Conservation (phyloP, 2,113 vertebrate species). For the Tetrax tetrax region DNA sequence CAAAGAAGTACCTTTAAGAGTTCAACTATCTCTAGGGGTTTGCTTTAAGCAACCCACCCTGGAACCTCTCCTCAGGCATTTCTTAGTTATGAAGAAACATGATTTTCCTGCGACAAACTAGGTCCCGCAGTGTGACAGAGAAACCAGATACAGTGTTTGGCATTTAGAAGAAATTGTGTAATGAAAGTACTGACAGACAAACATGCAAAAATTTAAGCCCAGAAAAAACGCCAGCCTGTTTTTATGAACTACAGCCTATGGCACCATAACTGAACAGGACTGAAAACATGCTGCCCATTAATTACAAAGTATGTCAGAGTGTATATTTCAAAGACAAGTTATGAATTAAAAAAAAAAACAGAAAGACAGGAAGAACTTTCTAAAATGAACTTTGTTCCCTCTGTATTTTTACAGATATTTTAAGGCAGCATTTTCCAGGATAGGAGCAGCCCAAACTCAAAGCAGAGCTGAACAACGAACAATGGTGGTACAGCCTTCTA, state of each 20-base stretch:
- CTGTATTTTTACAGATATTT: neutral
- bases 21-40: neutral
- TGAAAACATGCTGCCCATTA: neutral
- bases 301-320: neutral
- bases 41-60: neutral
- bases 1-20: neutral
- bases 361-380: neutral
- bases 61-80: neutral
- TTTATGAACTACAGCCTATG: neutral
- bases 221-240: neutral
- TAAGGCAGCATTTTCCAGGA: neutral
- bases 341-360: neutral
- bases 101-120: neutral
- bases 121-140: neutral
- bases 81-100: neutral
- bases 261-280: neutral
- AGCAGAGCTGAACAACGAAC: neutral
- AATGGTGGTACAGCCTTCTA: neutral
- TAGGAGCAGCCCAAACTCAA: neutral
- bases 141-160: neutral
- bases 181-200: neutral
- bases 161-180: neutral
- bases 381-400: neutral
- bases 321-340: neutral
- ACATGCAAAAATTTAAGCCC: neutral